Base-by-base conservation (phyloP, 2,113 vertebrate genomes). In the Lota lota region DNA sequence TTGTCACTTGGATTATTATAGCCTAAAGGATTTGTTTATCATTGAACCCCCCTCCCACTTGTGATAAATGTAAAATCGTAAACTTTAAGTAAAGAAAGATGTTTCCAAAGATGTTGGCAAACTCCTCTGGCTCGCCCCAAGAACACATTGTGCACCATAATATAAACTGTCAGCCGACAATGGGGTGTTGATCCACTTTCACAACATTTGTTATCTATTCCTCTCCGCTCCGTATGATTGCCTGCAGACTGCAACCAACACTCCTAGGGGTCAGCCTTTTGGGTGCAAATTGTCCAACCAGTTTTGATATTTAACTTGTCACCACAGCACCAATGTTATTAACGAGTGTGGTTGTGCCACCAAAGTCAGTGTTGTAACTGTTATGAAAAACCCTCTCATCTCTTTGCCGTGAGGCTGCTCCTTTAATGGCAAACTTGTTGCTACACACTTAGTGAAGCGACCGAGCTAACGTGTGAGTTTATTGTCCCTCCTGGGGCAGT, bases 391-490 rank as follows among this genome's bases (percentile, higher is more conserved):
- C 12, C 51, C 12, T 53, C 1, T 56, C 14, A 8, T 2, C 15
- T 7, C 53, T 2, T 2, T 17, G 5, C 53, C 2, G 16, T 56
- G 53, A 56, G 3, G 53, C 53, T 5, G 5, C 53, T 10, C 40
- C 40, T 12, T 8, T 47, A 47, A 47, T 47, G 40, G 40, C 40
- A 47, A 6, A 85, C 85, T 83, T 87, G 86, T 87, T 86, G 85
- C 80, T 81, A 72, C 72, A 73, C 56, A 66, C 72, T 59, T 33
- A 53, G 28, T 63, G 7, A 68, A 65, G 69, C 16, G 60, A 51
- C 69, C 76, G 40, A 47, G 40, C 40, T 79, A 68, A 47, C 78
- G 74, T 77, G 69, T 67, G 62, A 78, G 61, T 79, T 18, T 56
- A n/a, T 56, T 56, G 16, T 56, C 16, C 75, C 66, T 60, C 66